These are phyloP conservation scores for Schlechtendalia chinensis DNA, from an alignment of 1,140 invertebrate genomes.

Conservation along the genomic window DNA sequence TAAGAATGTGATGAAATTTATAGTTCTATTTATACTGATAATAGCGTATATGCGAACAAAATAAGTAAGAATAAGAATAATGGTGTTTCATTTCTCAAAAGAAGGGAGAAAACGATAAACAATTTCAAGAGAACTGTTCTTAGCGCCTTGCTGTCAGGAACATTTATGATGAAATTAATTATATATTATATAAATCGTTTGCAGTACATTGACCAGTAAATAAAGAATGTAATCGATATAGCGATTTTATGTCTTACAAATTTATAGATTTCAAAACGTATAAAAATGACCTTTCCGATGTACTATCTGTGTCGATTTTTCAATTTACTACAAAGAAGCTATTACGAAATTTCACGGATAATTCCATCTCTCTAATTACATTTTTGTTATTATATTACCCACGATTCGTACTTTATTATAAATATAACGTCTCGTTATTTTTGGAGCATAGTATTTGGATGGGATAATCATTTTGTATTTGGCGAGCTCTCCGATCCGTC, in stretches of 20 bases:
- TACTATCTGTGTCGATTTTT: not conserved
- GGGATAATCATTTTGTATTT: too few relatives aligned
- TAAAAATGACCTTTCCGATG: not conserved
- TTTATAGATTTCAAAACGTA: not conserved
- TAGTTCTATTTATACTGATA: too few relatives aligned
- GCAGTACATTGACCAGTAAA: not conserved
- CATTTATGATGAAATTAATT: slow-evolving; percentile 8
- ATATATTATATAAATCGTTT: slow-evolving; percentile 21
- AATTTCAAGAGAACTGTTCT: slow-evolving; percentile 6
- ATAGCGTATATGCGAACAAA: not conserved
- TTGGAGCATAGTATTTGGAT: too few relatives aligned
- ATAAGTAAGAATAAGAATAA: not conserved
- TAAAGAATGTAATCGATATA: slow-evolving; percentile 10
- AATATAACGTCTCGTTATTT: too few relatives aligned
- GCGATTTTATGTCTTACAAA: slow-evolving; percentile 3
- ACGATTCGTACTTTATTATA: not conserved
- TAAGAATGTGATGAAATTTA: too few relatives aligned
- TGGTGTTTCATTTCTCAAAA: not conserved
- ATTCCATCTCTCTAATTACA: not conserved
- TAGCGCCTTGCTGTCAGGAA: slow-evolving; percentile 7
- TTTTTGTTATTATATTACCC: not conserved
- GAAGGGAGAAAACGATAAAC: not conserved
- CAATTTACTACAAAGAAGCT: not conserved
- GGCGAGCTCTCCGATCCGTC: too few relatives aligned
- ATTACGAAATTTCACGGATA: not conserved